Evolutionary conservation across 1,140 invertebrate genomes (phyloP), one percentile per base, ranked within the genome.

Genomic region (Drosophila persimilis): DNA sequence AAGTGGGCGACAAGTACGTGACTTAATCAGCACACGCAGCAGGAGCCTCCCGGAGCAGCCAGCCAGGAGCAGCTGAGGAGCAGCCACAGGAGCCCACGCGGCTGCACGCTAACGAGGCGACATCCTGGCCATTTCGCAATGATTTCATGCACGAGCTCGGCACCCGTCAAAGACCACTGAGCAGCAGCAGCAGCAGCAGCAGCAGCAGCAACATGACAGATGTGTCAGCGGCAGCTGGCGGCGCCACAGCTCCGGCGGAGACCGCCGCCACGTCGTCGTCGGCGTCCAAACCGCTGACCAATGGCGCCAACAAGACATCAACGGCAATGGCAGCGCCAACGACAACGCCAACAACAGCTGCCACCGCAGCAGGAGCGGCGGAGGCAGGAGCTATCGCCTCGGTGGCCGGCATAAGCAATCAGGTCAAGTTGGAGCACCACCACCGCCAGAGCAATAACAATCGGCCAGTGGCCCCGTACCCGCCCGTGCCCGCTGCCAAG

Each of bases 151-250:
- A 59, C 45, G 57, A 58, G 35, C 41, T 48, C 44, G 35, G 46
- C 24, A 11, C 26, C 39, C 35, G 35, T 13, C 35, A 11, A 39
- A 39, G 11, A 39, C 35, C 35, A 39, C 35, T 39, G 11, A 48
- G 29, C 20, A 20, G 24, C 43, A 59, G 54, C 55, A 53, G 50
- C 15, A 15, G 15, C 15, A 15, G 15, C 15, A 15, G 15, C 51
- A 69, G 64, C 66, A 69, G 60, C 53, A 76, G 35, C 45, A 83
- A 53, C 54, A 90, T 90, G 89, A 90, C 89, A 65, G 89, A 90
- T 78, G 80, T 90, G 69, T 90, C 84, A 57, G 35, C 74, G 55
- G 57, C 79, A 77, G 56, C 59, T 20, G 73, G 71, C 45, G 71
- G 77, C 62, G 57, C 64, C 72, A 73, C 73, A 61, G 62, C 67